Evolutionary conservation across 1,140 invertebrate genomes (phyloP), one percentile per base, ranked within the genome.

Genomic region (Phocides pigmalion): DNA sequence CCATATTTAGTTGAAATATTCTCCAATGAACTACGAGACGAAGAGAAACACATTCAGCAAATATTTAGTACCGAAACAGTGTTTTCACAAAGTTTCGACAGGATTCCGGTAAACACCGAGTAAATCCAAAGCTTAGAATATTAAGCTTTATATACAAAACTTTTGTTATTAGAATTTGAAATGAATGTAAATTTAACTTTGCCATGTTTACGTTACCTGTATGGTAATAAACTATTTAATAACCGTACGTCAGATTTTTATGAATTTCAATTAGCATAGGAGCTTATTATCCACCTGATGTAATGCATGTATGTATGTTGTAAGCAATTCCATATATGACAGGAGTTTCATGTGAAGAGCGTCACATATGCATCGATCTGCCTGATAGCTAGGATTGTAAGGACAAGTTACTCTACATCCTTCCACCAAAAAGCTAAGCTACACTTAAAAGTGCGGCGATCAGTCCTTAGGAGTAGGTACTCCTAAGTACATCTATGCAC

Each of bases 51-150:
- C 50, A 53, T 53, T 37, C 11, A 37, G 32, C 50, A 37, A 39
- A 53, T 35, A 53, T 53, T 46, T 39, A 37, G 16, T 17, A 39
- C 32, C 32, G 17, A 53, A 53, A 53, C 17, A 53, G 50, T 16
- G 49, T 51, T 32, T 51, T 53, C 32, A 19, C 4, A 12, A 53
- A 53, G 50, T 53, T 53, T 53, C 32, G 50, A 53, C 32, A 53
- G 50, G 15, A 37, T 53, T 39, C n/a, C 28, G 32, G 32, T 35
- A 46, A 16, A n/a, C 11, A 20, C n/a, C 12, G 4, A n/a, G 42
- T 46, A 20, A n/a, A 46, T 46, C 42, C 14, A 20, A 11, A 46
- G 42, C 42, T 46, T 46, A 1, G 42, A 20, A 46, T 46, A 46
- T 46, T 20, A 20, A 5, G 15, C 19, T 46, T 19, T 22, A 44